Evolutionary conservation across 2,797 vertebrate species (phyloP).

Genomic region (Sebastes elongatus): DNA sequence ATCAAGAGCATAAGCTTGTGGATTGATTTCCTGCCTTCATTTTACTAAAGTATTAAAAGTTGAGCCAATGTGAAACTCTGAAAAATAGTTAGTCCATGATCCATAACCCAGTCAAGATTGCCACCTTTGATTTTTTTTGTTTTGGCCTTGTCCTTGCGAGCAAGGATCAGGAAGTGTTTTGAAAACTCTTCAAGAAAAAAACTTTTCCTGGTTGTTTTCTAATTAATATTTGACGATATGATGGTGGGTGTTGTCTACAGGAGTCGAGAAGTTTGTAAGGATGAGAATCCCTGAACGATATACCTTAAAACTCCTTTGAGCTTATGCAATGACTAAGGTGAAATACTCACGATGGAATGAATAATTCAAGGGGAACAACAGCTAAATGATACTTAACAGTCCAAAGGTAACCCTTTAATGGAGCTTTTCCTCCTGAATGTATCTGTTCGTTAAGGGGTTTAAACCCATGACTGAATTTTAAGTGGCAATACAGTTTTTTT

Average conservation of each 20-base stretch:
- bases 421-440: background rate
- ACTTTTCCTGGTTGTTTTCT: background rate
- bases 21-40: background rate
- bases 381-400: too few species aligned
- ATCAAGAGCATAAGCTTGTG: too few species aligned
- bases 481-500: too few species aligned
- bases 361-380: too few species aligned
- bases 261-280: background rate
- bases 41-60: background rate
- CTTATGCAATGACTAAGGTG: background rate
- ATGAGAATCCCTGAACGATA: background rate
- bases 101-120: background rate
- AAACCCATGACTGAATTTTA: constrained; percentile 16
- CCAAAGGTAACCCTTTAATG: background rate
- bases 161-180: background rate
- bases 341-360: too few species aligned
- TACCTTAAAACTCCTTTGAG: background rate
- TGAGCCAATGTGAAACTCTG: background rate
- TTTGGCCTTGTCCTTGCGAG: background rate
- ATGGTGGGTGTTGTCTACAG: background rate
- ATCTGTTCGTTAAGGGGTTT: constrained; percentile 3
- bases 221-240: background rate
- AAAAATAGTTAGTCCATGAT: background rate
- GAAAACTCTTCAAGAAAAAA: background rate
- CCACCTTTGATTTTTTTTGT: background rate